A percentile compares a stretch with the other conserved stretches of the same genome.
Conservation (phyloP, 2,888 invertebrate genomes). For the Nephrotoma guestfalica region DNA sequence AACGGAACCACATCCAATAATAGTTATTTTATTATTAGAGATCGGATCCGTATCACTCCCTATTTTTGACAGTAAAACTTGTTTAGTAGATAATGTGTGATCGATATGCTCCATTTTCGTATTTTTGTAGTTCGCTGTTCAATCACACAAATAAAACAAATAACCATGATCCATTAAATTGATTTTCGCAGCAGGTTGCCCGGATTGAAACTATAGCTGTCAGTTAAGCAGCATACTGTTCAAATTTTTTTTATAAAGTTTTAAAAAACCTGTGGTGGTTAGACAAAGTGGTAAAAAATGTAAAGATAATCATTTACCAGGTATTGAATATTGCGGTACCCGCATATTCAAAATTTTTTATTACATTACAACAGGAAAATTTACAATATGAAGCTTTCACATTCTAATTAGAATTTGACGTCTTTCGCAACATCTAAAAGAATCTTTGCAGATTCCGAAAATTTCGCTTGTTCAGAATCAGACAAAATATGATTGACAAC, state of each 20-base stretch:
- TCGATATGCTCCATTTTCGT: too few species aligned
- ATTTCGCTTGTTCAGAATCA: slow-evolving; percentile 21
- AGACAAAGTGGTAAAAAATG: background rate
- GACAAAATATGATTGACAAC: slow-evolving; percentile 49
- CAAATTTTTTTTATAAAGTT: too few species aligned
- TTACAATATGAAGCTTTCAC: too few species aligned
- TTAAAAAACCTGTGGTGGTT: background rate
- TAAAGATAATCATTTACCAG: too few species aligned
- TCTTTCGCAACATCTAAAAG: background rate
- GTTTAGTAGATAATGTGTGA: background rate
- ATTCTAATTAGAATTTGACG: background rate
- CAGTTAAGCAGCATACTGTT: background rate
- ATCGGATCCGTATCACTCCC: slow-evolving; percentile 17
- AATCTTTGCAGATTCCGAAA: background rate
- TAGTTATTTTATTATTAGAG: slow-evolving; percentile 58
- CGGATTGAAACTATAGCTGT: background rate
- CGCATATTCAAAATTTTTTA: too few species aligned
- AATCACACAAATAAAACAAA: background rate
- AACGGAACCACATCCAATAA: slow-evolving; percentile 83
- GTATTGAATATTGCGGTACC: too few species aligned
- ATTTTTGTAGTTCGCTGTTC: background rate
- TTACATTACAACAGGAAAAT: too few species aligned
- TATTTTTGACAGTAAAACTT: background rate
- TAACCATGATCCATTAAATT: background rate
- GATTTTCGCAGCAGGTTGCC: background rate